Conservation (phyloP, 2,797 vertebrate species). For the Fringilla coelebs region DNA sequence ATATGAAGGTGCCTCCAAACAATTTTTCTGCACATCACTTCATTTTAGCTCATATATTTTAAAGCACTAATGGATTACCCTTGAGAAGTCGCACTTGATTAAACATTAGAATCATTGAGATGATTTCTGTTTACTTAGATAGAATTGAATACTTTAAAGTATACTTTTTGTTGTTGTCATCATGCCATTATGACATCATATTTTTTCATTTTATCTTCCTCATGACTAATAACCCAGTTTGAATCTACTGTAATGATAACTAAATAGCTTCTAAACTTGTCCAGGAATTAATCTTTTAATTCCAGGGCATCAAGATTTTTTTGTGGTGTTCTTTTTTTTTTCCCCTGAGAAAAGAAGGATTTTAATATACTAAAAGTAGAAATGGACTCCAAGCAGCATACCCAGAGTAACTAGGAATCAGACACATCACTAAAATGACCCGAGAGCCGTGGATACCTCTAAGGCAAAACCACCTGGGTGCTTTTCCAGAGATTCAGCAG, state of each 20-base stretch:
- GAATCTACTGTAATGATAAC: not conserved
- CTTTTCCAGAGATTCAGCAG: not conserved
- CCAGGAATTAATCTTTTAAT: not conserved
- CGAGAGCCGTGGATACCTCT: accelerated
- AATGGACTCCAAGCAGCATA: not conserved
- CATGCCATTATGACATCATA: not conserved
- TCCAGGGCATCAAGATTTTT: not conserved
- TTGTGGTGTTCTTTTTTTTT: not conserved
- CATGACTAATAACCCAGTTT: not conserved
- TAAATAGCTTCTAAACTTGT: not conserved
- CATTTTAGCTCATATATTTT: not conserved
- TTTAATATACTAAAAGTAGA: not conserved
- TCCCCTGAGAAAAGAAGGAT: not conserved
- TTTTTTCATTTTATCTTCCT: not conserved
- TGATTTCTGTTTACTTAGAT: not conserved
- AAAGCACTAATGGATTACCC: not conserved
- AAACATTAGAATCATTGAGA: not conserved
- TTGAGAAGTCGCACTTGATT: not conserved
- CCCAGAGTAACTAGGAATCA: not conserved
- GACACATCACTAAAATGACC: not conserved
- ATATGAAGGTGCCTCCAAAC: not conserved
- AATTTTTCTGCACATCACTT: not conserved
- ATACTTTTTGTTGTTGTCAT: not conserved
- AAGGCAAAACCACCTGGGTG: not conserved
- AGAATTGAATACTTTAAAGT: not conserved